Percentiles rank a stretch among this genome's conserved stretches.
These are phyloP conservation scores for Notodonta dromedarius DNA, from an alignment of 2,888 invertebrate genomes.

Conservation along the genomic window DNA sequence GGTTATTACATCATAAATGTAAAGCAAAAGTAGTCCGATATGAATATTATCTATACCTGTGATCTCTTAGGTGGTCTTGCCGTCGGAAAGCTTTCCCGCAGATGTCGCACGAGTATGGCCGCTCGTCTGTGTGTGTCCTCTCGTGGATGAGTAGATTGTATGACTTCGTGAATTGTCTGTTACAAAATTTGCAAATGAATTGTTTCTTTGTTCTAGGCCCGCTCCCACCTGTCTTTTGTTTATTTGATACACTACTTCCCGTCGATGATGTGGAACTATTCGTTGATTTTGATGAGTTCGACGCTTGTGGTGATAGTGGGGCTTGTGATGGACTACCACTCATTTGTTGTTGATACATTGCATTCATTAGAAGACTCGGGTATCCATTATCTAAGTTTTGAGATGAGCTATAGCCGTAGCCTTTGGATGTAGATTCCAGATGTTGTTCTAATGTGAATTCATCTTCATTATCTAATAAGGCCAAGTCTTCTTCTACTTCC, in stretches of 20 bases:
- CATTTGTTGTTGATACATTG: slow-evolving; percentile 85
- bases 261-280: slow-evolving; percentile 76
- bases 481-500: slow-evolving; percentile 90
- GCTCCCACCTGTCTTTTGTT: slow-evolving; percentile 77
- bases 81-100: slow-evolving; percentile 99
- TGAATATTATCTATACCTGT: slow-evolving; percentile 86
- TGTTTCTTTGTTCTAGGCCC: slow-evolving; percentile 97
- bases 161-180: slow-evolving; percentile 98
- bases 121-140: slow-evolving; percentile 98
- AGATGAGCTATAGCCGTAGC: slow-evolving; percentile 75
- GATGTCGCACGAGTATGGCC: slow-evolving; percentile 98
- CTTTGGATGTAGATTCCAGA: slow-evolving; percentile 75
- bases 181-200: slow-evolving; percentile 99
- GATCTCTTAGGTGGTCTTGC: slow-evolving; percentile 97
- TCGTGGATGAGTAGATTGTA: slow-evolving; percentile 99
- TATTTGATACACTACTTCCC: slow-evolving; percentile 73
- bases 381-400: slow-evolving; percentile 87
- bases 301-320: slow-evolving; percentile 72
- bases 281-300: slow-evolving; percentile 76
- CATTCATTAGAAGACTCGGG: slow-evolving; percentile 88
- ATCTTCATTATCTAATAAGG: slow-evolving; percentile 90
- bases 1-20: slow-evolving; percentile 15
- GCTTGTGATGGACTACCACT: slow-evolving; percentile 76
- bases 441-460: slow-evolving; percentile 86
- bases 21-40: slow-evolving; percentile 33